Evolutionary conservation across 2,797 vertebrate genomes (phyloP).

Genomic region (Intellagama lesueurii): DNA sequence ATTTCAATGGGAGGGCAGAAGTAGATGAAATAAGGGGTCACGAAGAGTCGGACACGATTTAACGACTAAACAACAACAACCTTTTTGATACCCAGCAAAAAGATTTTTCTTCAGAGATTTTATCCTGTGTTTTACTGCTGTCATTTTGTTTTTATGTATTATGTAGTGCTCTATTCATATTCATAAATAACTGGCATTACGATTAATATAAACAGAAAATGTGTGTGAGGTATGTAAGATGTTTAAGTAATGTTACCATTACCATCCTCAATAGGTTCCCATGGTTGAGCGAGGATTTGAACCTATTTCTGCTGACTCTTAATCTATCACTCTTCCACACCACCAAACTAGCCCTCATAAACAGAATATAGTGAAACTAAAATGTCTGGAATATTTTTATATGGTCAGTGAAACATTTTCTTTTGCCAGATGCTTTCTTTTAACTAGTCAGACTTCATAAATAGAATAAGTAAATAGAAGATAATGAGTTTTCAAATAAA

Average conservation of each 20-base stretch:
- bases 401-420: conserved; percentile 28
- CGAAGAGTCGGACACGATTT: too few species aligned
- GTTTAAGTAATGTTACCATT: too few species aligned
- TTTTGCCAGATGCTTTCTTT: conserved; percentile 7
- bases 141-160: too few species aligned
- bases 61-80: not conserved
- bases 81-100: not conserved
- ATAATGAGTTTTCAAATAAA: not conserved
- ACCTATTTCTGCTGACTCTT: too few species aligned
- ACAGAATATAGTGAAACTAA: not conserved
- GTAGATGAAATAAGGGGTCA: too few species aligned
- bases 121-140: not conserved
- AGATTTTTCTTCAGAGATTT: not conserved
- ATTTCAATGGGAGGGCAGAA: not conserved
- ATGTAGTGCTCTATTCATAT: too few species aligned
- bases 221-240: too few species aligned
- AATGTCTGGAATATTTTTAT: conserved; percentile 4
- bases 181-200: too few species aligned
- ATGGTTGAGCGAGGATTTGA: too few species aligned
- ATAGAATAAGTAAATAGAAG: conserved; percentile 28
- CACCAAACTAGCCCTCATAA: not conserved
- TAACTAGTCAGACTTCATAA: conserved; percentile 40
- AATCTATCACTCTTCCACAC: too few species aligned
- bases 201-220: too few species aligned
- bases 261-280: too few species aligned